Conservation (phyloP, 2,888 invertebrate genomes). For the Bruchidius siliquastri region DNA sequence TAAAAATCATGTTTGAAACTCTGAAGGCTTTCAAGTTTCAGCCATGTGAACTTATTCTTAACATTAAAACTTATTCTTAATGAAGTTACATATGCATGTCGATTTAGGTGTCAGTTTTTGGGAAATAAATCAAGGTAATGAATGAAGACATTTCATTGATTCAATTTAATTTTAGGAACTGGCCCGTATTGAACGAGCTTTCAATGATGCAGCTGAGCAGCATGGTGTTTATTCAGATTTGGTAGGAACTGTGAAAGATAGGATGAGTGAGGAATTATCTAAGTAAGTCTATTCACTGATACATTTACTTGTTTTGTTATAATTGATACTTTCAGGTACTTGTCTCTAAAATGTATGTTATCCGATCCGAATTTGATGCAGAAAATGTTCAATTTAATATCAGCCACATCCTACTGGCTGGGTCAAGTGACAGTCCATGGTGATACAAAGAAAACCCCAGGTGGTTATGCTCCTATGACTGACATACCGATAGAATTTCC, state of each 20-base stretch:
- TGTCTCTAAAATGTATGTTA: slow-evolving; percentile 70
- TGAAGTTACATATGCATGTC: no score
- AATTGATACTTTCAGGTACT: slow-evolving; percentile 51
- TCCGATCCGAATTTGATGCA: slow-evolving; percentile 70
- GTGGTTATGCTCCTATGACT: slow-evolving; percentile 59
- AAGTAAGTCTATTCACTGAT: slow-evolving; percentile 47
- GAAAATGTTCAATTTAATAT: slow-evolving; percentile 69
- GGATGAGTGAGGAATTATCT: slow-evolving; percentile 60
- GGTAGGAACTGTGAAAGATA: slow-evolving; percentile 57
- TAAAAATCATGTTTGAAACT: no score
- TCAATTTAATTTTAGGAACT: slow-evolving; percentile 57
- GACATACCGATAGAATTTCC: slow-evolving; percentile 59
- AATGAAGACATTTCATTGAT: no score
- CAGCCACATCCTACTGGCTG: slow-evolving; percentile 80
- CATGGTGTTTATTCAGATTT: slow-evolving; percentile 53
- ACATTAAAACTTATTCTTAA: no score
- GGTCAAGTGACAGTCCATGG: slow-evolving; percentile 69
- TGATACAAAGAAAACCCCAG: slow-evolving; percentile 33
- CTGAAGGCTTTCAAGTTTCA: no score
- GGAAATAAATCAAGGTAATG: no score
- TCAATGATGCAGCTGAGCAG: slow-evolving; percentile 61
- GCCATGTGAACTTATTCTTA: no score
- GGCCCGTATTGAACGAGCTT: slow-evolving; percentile 68
- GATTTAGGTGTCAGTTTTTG: no score
- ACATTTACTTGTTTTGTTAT: slow-evolving; percentile 4